Evolutionary conservation across 2,888 invertebrate genomes (phyloP), one percentile per base, ranked within the genome.

Genomic region (Lissonota sp.): DNA sequence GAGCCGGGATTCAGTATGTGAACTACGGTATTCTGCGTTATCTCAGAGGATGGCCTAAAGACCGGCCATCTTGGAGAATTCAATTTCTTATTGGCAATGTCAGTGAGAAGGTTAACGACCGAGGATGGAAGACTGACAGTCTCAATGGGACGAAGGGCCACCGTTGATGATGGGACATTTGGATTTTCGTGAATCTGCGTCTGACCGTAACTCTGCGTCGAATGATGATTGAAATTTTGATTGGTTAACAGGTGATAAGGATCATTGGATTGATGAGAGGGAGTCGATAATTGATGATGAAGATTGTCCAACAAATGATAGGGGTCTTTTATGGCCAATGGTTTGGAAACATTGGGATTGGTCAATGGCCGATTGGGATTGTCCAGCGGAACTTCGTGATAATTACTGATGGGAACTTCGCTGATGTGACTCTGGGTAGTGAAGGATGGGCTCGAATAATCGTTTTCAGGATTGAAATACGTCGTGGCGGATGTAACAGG

Each of bases 21-120:
- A 44, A 92, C 88, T 0, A 91, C 86, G 0, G 91, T 92, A 57
- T 91, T 90, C 42, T 92, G 92, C 0, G 87, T 83, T 0, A 92
- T 86, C 44, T 91, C 86, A 0, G 91, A 89, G 7, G 84, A 57
- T 0, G 90, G 87, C 3, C 77, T 84, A 12, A 78, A 86, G 7
- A 81, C 67, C 12, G 85, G 83, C 46, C 78, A 80, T 63, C 67
- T 77, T 5, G 63, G 46, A 10, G 46, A 7, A 40, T 39, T 71
- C 2, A 75, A 49, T 5, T 76, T 60, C 40, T 83, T 83, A 55
- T 55, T 79, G 2, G 75, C 74, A 1, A 80, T 26, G 49, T 84
- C 80, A 6, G 77, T 80, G 1, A 77, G 63, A 5, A 79, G 60
- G 6, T 69, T 82, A 1, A 82, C 81, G 1, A 82, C 81, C 6